These are phyloP conservation scores for Eunapius fragilis DNA, from an alignment of 37 sponge, comb jelly and placozoan species.

Conservation along the genomic window DNA sequence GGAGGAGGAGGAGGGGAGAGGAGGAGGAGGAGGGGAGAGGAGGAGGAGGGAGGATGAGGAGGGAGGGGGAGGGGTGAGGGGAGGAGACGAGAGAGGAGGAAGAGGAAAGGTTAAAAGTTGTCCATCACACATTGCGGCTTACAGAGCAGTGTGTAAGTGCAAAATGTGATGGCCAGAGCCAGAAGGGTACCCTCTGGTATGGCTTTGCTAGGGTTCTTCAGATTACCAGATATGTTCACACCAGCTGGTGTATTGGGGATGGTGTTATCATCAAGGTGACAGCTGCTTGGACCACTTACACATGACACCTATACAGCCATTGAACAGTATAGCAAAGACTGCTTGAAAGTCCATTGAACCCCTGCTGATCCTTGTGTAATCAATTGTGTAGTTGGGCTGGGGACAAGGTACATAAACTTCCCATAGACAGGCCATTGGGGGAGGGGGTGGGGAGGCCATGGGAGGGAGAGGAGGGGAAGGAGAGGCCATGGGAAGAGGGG, in stretches of 20 bases:
- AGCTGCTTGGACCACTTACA: slow-evolving; percentile 37
- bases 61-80: not conserved
- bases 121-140: not conserved
- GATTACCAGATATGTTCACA: slow-evolving; percentile 97
- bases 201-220: slow-evolving; percentile 93
- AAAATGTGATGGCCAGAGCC: slow-evolving; percentile 87
- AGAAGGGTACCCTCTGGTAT: slow-evolving; percentile 93
- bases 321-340: slow-evolving; percentile 97
- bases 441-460: not conserved
- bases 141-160: slow-evolving; percentile 87
- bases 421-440: too few species aligned
- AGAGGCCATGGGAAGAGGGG: not conserved
- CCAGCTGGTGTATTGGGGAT: slow-evolving; percentile 75
- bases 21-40: too few species aligned
- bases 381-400: slow-evolving; percentile 66
- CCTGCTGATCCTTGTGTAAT: slow-evolving; percentile 41
- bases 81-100: too few species aligned
- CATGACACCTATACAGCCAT: slow-evolving; percentile 96
- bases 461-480: not conserved
- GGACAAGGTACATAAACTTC: not conserved
- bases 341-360: slow-evolving; percentile 42
- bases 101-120: too few species aligned
- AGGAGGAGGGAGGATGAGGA: too few species aligned
- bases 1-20: too few species aligned
- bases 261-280: not conserved